Conservation (phyloP, 1,140 invertebrate species). For the Heliconius nattereri region DNA sequence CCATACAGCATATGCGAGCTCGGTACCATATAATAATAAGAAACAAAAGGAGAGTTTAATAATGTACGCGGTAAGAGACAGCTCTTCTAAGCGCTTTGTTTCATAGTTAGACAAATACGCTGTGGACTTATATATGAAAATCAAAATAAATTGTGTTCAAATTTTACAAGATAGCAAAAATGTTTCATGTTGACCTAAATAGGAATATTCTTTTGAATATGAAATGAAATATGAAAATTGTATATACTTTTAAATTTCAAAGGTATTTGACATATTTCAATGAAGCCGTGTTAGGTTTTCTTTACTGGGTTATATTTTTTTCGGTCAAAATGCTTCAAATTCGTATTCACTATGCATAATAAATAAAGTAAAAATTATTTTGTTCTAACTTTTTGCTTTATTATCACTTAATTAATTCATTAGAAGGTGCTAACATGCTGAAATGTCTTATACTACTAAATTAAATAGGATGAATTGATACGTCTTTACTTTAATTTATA, state of each 20-base stretch:
- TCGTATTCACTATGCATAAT: no score
- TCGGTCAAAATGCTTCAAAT: no score
- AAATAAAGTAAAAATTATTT: no score
- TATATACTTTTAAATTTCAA: background rate
- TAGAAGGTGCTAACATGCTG: no score
- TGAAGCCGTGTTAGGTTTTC: background rate
- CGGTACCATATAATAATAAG: slow-evolving; percentile 8
- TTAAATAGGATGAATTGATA: no score
- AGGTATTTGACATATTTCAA: background rate
- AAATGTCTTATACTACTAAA: no score
- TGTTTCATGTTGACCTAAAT: background rate
- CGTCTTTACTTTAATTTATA: no score
- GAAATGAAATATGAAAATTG: background rate
- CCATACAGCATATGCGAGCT: slow-evolving; percentile 17
- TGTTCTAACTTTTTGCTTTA: no score
- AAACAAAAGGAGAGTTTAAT: slow-evolving; percentile 24
- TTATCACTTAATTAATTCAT: no score
- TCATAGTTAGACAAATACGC: background rate
- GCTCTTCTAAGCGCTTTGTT: slow-evolving; percentile 20
- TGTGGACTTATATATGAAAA: background rate
- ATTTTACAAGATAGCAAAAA: background rate
- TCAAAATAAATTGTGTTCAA: background rate
- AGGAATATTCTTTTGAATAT: background rate
- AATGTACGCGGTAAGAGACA: slow-evolving; percentile 23
- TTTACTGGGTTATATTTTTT: background rate